Evolutionary conservation across 2,113 vertebrate genomes (phyloP).

Genomic region (Oryzias celebensis): DNA sequence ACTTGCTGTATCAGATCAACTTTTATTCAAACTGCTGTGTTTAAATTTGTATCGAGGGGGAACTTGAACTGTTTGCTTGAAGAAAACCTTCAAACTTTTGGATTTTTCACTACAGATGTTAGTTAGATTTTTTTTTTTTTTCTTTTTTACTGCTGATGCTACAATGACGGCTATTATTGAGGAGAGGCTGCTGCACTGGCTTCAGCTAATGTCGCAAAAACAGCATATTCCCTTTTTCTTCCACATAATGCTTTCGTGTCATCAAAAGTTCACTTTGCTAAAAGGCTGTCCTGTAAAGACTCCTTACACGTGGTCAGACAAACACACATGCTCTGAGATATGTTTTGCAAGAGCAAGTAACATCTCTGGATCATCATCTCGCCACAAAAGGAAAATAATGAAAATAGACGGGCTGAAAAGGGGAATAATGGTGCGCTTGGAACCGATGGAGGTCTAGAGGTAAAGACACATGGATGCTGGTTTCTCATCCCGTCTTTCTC

Average conservation of each 20-base stretch:
- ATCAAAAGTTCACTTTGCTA: conserved; percentile 37
- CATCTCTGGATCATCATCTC: conserved; percentile 40
- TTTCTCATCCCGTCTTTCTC: conserved; percentile 40
- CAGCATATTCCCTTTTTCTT: conserved; percentile 9
- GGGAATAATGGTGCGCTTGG: conserved; percentile 61
- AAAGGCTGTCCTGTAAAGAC: conserved; percentile 26
- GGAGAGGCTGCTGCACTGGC: neutral
- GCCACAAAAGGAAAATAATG: conserved; percentile 60
- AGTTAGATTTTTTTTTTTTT: neutral
- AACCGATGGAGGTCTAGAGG: conserved; percentile 55
- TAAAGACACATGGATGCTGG: conserved; percentile 54
- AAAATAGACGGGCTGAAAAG: conserved; percentile 55
- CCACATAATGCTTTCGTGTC: conserved; percentile 11
- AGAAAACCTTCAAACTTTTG: neutral
- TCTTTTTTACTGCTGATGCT: neutral
- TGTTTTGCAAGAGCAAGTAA: conserved; percentile 34
- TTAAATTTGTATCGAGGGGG: neutral
- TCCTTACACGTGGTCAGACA: conserved; percentile 7
- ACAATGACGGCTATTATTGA: neutral
- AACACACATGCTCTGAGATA: conserved; percentile 1
- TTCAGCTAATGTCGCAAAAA: conserved; percentile 27
- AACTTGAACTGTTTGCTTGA: neutral
- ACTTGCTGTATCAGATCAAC: neutral
- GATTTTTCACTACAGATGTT: neutral
- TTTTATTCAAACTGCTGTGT: neutral